Evolutionary conservation across 2,113 vertebrate genomes (phyloP).

Genomic region (Gnathonemus echidnorhynchus): DNA sequence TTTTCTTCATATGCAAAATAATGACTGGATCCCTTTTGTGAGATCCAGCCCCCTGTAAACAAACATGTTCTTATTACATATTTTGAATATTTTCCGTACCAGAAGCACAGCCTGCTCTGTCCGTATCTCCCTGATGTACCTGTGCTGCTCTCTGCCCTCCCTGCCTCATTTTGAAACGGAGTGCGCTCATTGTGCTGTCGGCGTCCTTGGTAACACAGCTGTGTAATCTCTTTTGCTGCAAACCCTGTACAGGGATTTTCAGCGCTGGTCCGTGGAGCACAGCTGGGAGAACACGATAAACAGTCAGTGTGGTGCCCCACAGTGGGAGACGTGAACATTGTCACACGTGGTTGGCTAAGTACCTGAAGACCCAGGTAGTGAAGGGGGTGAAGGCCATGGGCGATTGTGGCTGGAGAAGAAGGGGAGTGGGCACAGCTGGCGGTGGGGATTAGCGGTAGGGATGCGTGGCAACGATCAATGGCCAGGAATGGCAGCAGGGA

Average conservation of each 20-base stretch:
- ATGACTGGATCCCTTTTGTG: neutral
- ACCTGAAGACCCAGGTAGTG: constrained; percentile 44
- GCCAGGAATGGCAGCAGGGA: neutral
- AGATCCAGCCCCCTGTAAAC: neutral
- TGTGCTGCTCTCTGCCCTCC: neutral
- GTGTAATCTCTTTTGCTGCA: constrained; percentile 27
- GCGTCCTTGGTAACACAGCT: constrained; percentile 8
- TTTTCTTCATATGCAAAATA: neutral
- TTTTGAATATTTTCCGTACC: neutral
- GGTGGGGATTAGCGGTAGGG: neutral
- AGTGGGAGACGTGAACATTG: constrained; percentile 33
- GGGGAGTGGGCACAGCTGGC: neutral
- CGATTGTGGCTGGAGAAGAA: constrained; percentile 26
- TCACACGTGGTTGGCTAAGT: constrained; percentile 47
- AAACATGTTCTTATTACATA: neutral
- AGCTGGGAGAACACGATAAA: constrained; percentile 67
- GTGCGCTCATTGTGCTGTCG: neutral
- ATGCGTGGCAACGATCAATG: neutral
- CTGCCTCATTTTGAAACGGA: neutral
- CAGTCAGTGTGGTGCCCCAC: constrained; percentile 47
- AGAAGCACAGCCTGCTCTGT: neutral
- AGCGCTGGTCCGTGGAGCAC: constrained; percentile 48
- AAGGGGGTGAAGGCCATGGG: neutral
- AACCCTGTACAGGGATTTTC: constrained; percentile 18
- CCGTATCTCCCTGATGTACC: neutral